phyloP scores from a whole-genome alignment of 2,797 vertebrate species.

The Eidolon dupreanum region DNA sequence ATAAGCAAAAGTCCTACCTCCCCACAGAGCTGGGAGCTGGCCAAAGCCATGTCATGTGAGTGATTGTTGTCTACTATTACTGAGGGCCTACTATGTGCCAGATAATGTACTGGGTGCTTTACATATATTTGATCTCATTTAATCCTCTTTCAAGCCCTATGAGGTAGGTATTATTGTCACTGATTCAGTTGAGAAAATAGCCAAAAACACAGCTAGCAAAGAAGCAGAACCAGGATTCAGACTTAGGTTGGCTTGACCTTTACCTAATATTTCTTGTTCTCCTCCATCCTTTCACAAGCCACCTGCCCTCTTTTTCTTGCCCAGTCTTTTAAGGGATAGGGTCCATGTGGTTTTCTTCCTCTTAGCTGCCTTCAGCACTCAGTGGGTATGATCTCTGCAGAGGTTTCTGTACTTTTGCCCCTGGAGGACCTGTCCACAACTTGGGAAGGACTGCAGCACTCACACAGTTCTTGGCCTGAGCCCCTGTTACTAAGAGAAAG shows the following conservation, averaged over 20 bases:
- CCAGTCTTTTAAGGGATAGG: background rate
- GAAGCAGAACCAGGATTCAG: background rate
- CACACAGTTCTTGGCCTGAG: conserved; percentile 42
- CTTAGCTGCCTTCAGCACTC: background rate
- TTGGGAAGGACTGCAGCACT: background rate
- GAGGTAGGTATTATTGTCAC: background rate
- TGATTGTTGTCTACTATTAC: background rate
- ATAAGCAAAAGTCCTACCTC: background rate
- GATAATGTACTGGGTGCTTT: background rate
- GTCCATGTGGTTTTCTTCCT: background rate
- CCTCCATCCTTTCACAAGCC: background rate
- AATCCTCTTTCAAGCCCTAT: background rate
- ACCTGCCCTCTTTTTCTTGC: background rate
- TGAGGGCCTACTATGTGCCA: background rate
- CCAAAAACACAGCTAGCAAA: background rate
- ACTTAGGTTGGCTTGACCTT: background rate
- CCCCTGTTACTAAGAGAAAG: background rate
- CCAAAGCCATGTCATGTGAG: no score
- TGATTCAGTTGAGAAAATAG: background rate
- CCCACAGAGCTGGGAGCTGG: background rate
- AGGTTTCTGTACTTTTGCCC: background rate
- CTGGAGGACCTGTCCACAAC: background rate
- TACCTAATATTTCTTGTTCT: background rate
- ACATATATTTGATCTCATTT: background rate
- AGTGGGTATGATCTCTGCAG: background rate